These are phyloP conservation scores for Philotrypesis tridentata DNA, from an alignment of 1,140 invertebrate species.

Conservation along the genomic window DNA sequence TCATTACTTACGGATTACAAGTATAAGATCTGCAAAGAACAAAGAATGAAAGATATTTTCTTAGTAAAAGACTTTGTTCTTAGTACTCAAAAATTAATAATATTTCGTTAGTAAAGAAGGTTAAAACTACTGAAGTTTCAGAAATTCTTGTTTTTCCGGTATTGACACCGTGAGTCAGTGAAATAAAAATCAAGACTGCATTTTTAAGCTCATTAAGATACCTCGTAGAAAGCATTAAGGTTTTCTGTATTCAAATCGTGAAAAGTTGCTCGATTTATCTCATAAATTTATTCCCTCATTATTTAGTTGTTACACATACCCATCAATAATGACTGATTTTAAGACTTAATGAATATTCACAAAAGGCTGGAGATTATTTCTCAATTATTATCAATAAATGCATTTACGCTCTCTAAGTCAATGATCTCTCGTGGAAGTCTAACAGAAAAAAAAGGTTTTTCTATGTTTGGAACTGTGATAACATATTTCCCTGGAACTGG, in stretches of 20 bases:
- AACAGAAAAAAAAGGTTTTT: not conserved
- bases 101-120: not conserved
- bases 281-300: not conserved
- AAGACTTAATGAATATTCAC: not conserved
- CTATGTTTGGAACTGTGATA: not conserved
- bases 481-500: not conserved
- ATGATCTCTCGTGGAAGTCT: not conserved
- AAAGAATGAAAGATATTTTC: not conserved
- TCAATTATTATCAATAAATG: not conserved
- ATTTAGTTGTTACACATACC: not conserved
- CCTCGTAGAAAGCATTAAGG: not conserved
- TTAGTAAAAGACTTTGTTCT: not conserved
- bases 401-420: not conserved
- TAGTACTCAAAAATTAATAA: not conserved
- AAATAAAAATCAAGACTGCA: not conserved
- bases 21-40: not conserved
- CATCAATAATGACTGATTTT: not conserved
- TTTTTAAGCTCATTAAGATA: not conserved
- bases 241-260: not conserved
- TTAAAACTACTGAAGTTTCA: too few species aligned
- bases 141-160: not conserved
- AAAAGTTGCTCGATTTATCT: not conserved
- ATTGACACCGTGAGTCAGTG: not conserved
- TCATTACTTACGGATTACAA: not conserved
- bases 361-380: not conserved